A percentile compares a stretch with the other conserved stretches of the same genome.
phyloP scores from a whole-genome alignment of 2,113 vertebrate genomes.

The Dipodomys merriami region DNA sequence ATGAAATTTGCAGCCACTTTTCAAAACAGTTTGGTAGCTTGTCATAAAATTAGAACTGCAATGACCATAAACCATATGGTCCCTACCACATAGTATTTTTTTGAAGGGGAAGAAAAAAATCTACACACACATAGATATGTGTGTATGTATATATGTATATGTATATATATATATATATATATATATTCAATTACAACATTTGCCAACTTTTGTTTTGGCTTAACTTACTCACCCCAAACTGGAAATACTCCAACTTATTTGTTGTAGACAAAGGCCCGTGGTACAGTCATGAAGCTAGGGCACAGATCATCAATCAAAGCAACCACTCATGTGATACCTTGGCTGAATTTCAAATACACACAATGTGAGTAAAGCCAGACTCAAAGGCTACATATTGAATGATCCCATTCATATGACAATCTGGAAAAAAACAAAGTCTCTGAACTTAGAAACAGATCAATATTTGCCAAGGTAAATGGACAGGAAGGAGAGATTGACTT shows the following conservation, averaged over 20 bases:
- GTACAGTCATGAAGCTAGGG: neutral
- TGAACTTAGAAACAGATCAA: neutral
- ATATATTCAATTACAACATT: neutral
- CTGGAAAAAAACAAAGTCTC: neutral
- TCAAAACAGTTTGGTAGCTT: neutral
- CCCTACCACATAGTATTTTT: neutral
- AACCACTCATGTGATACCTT: neutral
- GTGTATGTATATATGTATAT: neutral
- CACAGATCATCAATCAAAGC: neutral
- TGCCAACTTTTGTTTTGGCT: neutral
- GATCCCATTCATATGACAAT: neutral
- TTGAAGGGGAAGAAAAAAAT: neutral
- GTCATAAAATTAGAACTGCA: neutral
- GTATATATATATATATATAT: neutral
- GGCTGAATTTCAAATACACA: neutral
- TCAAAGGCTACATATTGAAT: neutral
- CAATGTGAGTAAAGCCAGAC: neutral
- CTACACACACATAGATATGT: neutral
- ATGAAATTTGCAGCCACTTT: neutral
- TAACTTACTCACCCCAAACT: neutral
- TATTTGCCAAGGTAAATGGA: neutral
- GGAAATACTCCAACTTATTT: neutral
- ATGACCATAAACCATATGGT: neutral
- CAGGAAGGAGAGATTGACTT: neutral
- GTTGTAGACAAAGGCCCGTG: neutral